A percentile compares a stretch with the other conserved stretches of the same genome.
phyloP scores from a whole-genome alignment of 2,113 vertebrate genomes.

The Tragulus kanchil region DNA sequence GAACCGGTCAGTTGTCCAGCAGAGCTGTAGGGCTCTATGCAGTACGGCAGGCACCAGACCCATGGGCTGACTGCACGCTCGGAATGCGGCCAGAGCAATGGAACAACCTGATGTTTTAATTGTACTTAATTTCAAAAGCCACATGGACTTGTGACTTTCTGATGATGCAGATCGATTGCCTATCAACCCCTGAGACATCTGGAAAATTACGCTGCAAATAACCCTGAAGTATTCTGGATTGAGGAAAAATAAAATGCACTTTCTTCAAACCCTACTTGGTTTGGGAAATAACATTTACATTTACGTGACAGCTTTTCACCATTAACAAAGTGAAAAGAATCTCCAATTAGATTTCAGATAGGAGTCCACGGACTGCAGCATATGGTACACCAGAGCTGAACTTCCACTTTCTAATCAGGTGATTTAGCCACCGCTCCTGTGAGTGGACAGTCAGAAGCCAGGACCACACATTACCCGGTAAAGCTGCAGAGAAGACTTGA shows the following conservation, averaged over 20 bases:
- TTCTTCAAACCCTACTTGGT: neutral
- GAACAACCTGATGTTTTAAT: neutral
- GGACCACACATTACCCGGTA: constrained; percentile 88
- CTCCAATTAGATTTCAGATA: neutral
- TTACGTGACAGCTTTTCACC: neutral
- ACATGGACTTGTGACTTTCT: neutral
- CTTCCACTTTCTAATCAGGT: constrained; percentile 30
- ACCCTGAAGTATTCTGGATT: neutral
- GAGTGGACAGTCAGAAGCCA: neutral
- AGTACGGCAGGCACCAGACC: neutral
- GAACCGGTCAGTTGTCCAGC: neutral
- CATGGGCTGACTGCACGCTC: neutral
- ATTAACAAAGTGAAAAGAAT: neutral
- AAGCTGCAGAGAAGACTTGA: constrained; percentile 89
- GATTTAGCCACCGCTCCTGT: neutral
- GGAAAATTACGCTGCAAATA: neutral
- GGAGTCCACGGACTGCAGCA: constrained; percentile 24
- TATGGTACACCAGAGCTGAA: neutral
- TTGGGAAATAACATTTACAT: neutral
- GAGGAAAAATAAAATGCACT: neutral
- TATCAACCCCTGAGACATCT: neutral
- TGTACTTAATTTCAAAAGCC: neutral
- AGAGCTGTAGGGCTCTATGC: neutral
- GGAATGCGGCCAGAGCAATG: neutral
- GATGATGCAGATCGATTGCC: neutral